Evolutionary conservation across 2,797 vertebrate genomes (phyloP).

Genomic region (Trachurus trachurus): DNA sequence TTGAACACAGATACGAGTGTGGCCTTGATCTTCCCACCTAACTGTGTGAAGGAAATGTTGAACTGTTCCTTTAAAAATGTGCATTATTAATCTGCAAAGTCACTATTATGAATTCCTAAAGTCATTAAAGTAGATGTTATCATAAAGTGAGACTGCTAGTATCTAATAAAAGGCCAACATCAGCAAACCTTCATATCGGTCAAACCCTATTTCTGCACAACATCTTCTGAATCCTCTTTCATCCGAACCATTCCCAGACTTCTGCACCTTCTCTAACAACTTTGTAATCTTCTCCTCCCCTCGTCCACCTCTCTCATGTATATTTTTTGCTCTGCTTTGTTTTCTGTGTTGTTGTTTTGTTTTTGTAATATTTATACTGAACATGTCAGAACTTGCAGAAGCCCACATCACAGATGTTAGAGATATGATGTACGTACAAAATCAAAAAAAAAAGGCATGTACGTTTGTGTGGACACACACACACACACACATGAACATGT

Average conservation of each 20-base stretch:
- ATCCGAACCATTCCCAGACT: constrained; percentile 21
- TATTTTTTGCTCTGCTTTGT: constrained; percentile 46
- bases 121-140: neutral
- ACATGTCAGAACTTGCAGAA: constrained; percentile 81
- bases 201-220: constrained; percentile 41
- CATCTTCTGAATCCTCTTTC: neutral
- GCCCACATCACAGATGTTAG: constrained; percentile 75
- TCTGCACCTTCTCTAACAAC: constrained; percentile 19
- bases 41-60: neutral
- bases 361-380: constrained; percentile 85
- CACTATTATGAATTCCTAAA: neutral
- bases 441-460: constrained; percentile 15
- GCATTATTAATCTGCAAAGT: neutral
- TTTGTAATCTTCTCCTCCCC: neutral
- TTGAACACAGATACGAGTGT: neutral
- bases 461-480: constrained; percentile 35
- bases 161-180: constrained; percentile 32
- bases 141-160: neutral
- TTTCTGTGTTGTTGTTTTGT: constrained; percentile 61
- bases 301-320: neutral
- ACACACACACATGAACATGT: constrained; percentile 34
- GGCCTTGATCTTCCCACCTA: neutral
- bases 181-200: constrained; percentile 47
- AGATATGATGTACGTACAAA: constrained; percentile 56
- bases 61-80: neutral